These are phyloP conservation scores for Arrhamphus sclerolepis DNA, from an alignment of 2,797 vertebrate species.

Conservation along the genomic window DNA sequence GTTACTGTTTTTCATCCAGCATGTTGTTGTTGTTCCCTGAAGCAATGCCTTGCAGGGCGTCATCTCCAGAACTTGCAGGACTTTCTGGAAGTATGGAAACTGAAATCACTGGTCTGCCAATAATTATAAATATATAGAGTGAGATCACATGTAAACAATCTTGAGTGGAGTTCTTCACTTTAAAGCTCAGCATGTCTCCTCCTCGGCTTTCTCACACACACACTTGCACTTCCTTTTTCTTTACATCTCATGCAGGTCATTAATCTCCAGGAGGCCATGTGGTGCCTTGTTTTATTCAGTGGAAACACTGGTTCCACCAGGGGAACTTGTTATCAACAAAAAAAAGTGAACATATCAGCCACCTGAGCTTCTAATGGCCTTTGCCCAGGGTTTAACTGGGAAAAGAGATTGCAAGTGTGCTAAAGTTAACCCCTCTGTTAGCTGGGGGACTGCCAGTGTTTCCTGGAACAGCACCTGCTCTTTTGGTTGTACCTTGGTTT, in stretches of 20 bases:
- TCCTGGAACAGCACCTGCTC: constrained; percentile 70
- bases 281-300: constrained; percentile 31
- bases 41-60: too few species aligned
- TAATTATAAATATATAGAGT: too few species aligned
- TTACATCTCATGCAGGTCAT: constrained; percentile 31
- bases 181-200: background rate
- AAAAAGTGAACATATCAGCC: constrained; percentile 14
- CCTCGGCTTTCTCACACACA: background rate
- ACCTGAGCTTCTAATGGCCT: constrained; percentile 39
- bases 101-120: too few species aligned
- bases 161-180: background rate
- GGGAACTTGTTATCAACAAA: constrained; percentile 16
- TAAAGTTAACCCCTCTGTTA: constrained; percentile 42
- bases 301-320: constrained; percentile 30
- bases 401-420: constrained; percentile 30
- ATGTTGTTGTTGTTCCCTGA: too few species aligned
- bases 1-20: too few species aligned
- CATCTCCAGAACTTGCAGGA: too few species aligned
- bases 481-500: constrained; percentile 46
- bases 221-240: constrained; percentile 22
- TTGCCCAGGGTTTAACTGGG: constrained; percentile 20
- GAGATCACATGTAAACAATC: too few species aligned
- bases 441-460: constrained; percentile 49
- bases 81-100: too few species aligned
- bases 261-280: constrained; percentile 34